A percentile compares a stretch with the other conserved stretches of the same genome.
Evolutionary conservation across 2,888 invertebrate species (phyloP).

Genomic region (Hartigia nigra): DNA sequence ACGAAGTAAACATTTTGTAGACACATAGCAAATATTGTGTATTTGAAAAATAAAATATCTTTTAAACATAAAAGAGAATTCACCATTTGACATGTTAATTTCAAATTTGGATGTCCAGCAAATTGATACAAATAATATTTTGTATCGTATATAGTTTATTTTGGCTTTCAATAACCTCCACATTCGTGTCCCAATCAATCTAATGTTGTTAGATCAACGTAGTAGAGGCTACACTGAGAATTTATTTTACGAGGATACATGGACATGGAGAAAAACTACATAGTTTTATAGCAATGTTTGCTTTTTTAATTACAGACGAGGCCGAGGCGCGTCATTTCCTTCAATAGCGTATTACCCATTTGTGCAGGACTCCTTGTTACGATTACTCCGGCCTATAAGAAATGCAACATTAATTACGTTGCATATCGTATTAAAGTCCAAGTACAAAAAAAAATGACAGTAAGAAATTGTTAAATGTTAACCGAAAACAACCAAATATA

Average conservation of each 20-base stretch:
- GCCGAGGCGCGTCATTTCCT: constrained; percentile 88
- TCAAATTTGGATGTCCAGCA: constrained; percentile 19
- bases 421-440: background rate
- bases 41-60: constrained; percentile 26
- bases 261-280: constrained; percentile 57
- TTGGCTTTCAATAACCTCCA: background rate
- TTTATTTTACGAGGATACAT: constrained; percentile 54
- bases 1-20: constrained; percentile 2
- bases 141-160: background rate
- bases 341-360: constrained; percentile 90
- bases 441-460: constrained; percentile 6
- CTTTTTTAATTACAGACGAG: constrained; percentile 57
- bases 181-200: background rate
- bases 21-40: constrained; percentile 23
- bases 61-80: background rate
- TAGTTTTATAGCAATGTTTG: constrained; percentile 39
- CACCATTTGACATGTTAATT: constrained; percentile 4
- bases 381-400: constrained; percentile 83
- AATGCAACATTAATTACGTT: background rate
- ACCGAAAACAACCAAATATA: background rate
- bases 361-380: constrained; percentile 96
- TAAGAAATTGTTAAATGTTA: background rate
- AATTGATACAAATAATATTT: background rate
- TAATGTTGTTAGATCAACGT: constrained; percentile 15
- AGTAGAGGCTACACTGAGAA: constrained; percentile 23